Percentiles rank a stretch among this genome's conserved stretches.
Conservation (phyloP, 2,113 vertebrate species). For the Probosciger aterrimus region DNA sequence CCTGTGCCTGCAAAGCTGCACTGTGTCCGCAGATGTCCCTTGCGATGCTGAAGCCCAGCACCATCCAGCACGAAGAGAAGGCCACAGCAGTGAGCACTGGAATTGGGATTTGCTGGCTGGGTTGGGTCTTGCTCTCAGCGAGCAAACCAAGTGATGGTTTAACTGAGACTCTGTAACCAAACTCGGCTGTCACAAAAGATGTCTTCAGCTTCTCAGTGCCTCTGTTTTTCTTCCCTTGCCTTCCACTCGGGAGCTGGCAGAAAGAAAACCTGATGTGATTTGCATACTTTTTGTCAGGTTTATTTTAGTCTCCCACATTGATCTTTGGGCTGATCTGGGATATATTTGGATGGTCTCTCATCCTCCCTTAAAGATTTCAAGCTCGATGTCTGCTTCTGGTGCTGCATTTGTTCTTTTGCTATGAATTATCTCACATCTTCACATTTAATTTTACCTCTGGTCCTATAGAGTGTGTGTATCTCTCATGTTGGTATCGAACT, state of each 20-base stretch:
- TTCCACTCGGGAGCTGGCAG: not conserved
- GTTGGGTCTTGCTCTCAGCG: not conserved
- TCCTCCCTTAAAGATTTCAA: not conserved
- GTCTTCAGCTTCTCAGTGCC: not conserved
- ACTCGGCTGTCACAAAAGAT: not conserved
- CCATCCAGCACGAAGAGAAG: rapidly evolving
- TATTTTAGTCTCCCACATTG: not conserved
- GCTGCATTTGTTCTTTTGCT: conserved; percentile 3
- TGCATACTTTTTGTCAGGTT: not conserved
- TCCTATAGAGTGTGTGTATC: not conserved
- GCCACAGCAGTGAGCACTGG: not conserved
- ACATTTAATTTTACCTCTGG: conserved; percentile 6
- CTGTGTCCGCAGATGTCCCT: rapidly evolving
- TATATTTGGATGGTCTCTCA: not conserved
- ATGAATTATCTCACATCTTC: conserved; percentile 3
- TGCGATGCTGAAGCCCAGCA: not conserved
- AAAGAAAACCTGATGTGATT: not conserved
- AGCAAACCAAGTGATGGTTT: not conserved
- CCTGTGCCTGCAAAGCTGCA: not conserved
- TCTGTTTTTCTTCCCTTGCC: not conserved
- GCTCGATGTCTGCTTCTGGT: not conserved
- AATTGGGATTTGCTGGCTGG: not conserved
- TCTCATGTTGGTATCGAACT: not conserved
- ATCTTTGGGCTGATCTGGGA: not conserved
- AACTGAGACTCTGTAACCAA: not conserved